Base-by-base conservation (phyloP, 1,140 invertebrate species). In the Sycophaga agraensis region DNA sequence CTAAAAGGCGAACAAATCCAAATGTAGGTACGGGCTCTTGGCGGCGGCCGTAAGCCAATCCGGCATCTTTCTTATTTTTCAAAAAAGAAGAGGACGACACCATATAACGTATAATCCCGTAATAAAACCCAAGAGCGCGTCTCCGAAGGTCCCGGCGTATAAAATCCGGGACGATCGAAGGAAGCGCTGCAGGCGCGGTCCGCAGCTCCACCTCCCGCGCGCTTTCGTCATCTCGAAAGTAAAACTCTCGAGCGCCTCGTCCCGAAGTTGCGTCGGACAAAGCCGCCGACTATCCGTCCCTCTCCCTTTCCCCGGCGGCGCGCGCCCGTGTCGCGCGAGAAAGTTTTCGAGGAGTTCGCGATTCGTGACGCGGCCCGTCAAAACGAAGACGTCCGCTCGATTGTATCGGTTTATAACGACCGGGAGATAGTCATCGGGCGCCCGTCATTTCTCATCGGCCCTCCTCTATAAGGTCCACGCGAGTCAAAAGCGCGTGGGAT, bases 171-270 rank as follows among this genome's bases (percentile, higher is more conserved):
- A n/a, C n/a, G n/a, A n/a, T n/a, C n/a, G n/a, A n/a, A n/a, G n/a
- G n/a, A n/a, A n/a, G n/a, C n/a, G n/a, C n/a, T n/a, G n/a, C n/a
- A n/a, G n/a, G n/a, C n/a, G n/a, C n/a, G n/a, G n/a, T n/a, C n/a
- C n/a, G n/a, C n/a, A n/a, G 24, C 28, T 46, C n/a, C 22, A 42
- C 22, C 37, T 42, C n/a, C 42, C 7, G 16, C 22, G 35, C 12
- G 34, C 49, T 51, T 51, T 51, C 49, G n/a, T 37, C 39, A 54
- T 54, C 50, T 39, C 50, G 21, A 21, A 16, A 7, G 1, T 6
- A n/a, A 4, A 3, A 14, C 12, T 53, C 19, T 53, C 28, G 50
- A 16, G 5, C 1, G 2, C 11, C 21, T n/a, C 34, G 34, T 22
- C 21, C 26, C 45, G 14, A 3, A n/a, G 22, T 3, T n/a, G n/a